Conservation (phyloP, 2,797 vertebrate species). For the Coregonus suidteri region DNA sequence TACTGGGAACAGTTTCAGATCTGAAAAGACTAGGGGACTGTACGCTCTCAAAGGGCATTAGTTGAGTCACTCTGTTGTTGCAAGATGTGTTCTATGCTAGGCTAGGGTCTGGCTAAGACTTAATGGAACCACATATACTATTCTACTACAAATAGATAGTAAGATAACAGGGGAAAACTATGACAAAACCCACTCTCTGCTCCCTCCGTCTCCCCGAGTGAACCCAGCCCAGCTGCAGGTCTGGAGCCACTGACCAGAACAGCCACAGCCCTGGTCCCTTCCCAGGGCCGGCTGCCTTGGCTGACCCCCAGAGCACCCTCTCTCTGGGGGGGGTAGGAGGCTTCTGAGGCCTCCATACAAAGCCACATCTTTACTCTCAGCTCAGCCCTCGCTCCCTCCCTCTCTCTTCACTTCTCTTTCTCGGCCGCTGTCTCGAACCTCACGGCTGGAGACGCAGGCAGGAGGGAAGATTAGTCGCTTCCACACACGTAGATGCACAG, state of each 20-base stretch:
- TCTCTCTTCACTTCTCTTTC: not conserved
- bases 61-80: no score
- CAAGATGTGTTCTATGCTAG: not conserved
- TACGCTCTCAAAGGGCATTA: no score
- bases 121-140: not conserved
- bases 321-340: not conserved
- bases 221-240: not conserved
- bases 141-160: not conserved
- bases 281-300: slow-evolving; percentile 8
- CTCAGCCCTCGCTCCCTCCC: not conserved
- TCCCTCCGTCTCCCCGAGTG: not conserved
- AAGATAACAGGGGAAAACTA: not conserved
- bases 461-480: not conserved
- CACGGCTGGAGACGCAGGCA: not conserved
- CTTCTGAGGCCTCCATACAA: not conserved
- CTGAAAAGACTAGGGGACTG: no score
- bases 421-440: not conserved
- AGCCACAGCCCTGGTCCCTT: slow-evolving; percentile 1
- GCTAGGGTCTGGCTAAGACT: not conserved
- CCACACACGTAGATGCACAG: not conserved
- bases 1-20: no score
- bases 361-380: slow-evolving; percentile 3
- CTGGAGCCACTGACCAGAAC: slow-evolving; percentile 21
- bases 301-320: slow-evolving; percentile 8
- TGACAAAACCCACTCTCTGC: not conserved